Base-by-base conservation (phyloP, 2,888 invertebrate genomes). In the Drosophila aldrichi region DNA sequence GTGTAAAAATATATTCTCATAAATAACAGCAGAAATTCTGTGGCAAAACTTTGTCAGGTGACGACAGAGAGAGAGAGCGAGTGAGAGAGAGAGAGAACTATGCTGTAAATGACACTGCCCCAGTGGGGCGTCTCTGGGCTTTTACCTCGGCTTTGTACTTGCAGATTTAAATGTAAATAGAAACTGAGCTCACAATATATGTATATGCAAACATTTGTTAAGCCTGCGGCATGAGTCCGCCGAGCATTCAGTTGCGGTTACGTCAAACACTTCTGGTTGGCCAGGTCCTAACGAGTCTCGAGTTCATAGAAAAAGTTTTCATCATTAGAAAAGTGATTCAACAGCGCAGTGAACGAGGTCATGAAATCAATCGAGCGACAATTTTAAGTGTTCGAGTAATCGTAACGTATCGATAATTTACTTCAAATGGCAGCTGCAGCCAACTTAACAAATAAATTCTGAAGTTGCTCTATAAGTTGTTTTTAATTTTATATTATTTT, bases 111-210 rank as follows among this genome's bases (percentile, higher is more conserved):
- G 75, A 68, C 59, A 69, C 63, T 57, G 18, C 34, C 34, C 18
- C 75, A 41, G 36, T 71, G 38, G 46, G 49, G 51, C 46, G 16
- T 34, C 57, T 70, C 32, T 34, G 38, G 52, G 22, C 55, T 40
- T 48, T 16, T 18, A 34, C 56, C 43, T 60, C 14, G 3, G 5
- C 16, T 48, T 49, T 41, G 22, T 38, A 20, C n/a, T 10, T 59
- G 69, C 41, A 58, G 54, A 78, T 78, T 74, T 46, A 68, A 78
- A 74, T 75, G 76, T 65, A 59, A 61, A 79, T 62, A 52, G 22
- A 60, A 36, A 54, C 49, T 46, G 29, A 46, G 44, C 46, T 61
- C 61, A 56, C 56, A 57, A 59, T 41, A 56, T 56, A n/a, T n/a
- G n/a, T n/a, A 18, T 64, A 49, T 18, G 38, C 43, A 40, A 41